Evolutionary conservation across 1,140 invertebrate genomes (phyloP), one percentile per base, ranked within the genome.

Genomic region (Zaprionus inermis): DNA sequence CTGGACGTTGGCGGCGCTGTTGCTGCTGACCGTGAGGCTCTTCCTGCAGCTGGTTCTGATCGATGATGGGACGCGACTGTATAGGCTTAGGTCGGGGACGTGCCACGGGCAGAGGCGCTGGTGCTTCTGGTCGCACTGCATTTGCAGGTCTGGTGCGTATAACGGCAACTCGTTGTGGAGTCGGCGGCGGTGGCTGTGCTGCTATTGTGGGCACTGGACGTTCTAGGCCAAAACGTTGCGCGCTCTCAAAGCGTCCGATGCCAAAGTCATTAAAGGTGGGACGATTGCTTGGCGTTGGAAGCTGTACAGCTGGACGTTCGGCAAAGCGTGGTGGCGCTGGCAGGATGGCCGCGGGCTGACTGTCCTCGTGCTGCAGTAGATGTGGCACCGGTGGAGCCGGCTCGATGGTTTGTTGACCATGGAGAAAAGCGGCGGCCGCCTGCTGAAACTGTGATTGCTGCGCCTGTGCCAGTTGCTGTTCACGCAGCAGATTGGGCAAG

Each of bases 391-490:
- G 91, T 20, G 88, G 82, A 52, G 93, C 44, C 86, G 92, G 61
- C 92, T 93, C 78, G 14, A 76, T 41, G 91, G 92, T 65, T 81
- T 92, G 86, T 83, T 93, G 41, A 90, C 93, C 60, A 5, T 73
- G 75, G 3, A 91, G 55, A 91, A 90, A 92, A 16, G 79, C 82
- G 44, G 72, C 77, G 44, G 85, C 81, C 34, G 85, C 78, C 77
- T 91, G 72, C 92, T 93, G 92, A 93, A 94, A 60, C 91, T 92
- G 66, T 88, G 93, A 38, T 91, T 92, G 78, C 92, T 93, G 61
- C 80, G 93, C 76, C 91, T 93, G 89, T 72, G 93, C 57, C 54
- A 81, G 60, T 38, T 79, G 91, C 52, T 92, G 83, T 12, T 92
- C 86, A 9, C 90, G 80, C 6, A 92, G 41, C 6, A 91, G 71